A percentile compares a stretch with the other conserved stretches of the same genome.
These are phyloP conservation scores for Typhlichthys subterraneus DNA, from an alignment of 2,797 vertebrate genomes.

Conservation along the genomic window DNA sequence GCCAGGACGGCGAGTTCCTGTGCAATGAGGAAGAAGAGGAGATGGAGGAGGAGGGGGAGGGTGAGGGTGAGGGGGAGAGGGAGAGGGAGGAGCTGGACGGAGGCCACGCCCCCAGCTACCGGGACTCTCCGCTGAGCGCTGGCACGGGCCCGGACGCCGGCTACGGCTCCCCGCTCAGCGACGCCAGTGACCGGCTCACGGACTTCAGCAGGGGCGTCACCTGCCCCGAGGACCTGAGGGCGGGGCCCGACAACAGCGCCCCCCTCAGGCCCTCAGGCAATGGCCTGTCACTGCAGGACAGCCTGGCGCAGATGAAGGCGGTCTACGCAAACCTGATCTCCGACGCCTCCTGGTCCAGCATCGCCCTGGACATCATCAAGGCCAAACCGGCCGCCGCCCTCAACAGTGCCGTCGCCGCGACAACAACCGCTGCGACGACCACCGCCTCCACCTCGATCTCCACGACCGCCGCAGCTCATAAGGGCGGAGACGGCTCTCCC, in stretches of 20 bases:
- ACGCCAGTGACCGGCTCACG: constrained; percentile 90
- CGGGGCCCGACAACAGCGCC: constrained; percentile 76
- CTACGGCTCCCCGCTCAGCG: constrained; percentile 95
- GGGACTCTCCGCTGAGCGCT: constrained; percentile 95
- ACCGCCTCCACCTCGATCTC: constrained; percentile 65
- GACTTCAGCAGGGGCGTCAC: constrained; percentile 94
- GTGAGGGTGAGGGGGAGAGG: constrained; percentile 27
- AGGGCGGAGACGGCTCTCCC: constrained; percentile 70
- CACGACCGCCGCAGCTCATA: constrained; percentile 68
- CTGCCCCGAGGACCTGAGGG: constrained; percentile 89
- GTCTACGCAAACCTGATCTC: constrained; percentile 98
- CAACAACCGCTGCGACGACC: constrained; percentile 51
- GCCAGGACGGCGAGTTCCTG: constrained; percentile 90
- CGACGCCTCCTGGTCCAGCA: constrained; percentile 96
- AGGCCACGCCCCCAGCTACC: constrained; percentile 90
- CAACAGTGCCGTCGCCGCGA: constrained; percentile 73
- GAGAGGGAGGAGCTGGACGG: constrained; percentile 81
- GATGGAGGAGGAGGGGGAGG: constrained; percentile 60
- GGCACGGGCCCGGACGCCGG: constrained; percentile 95
- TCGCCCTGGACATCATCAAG: constrained; percentile 90
- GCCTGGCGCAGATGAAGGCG: constrained; percentile 98
- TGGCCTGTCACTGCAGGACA: constrained; percentile 92
- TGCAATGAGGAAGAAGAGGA: constrained; percentile 87
- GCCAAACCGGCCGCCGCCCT: constrained; percentile 85
- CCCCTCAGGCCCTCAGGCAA: constrained; percentile 75